Conservation (phyloP, 1,140 invertebrate species). For the Eriocheir sinensis region DNA sequence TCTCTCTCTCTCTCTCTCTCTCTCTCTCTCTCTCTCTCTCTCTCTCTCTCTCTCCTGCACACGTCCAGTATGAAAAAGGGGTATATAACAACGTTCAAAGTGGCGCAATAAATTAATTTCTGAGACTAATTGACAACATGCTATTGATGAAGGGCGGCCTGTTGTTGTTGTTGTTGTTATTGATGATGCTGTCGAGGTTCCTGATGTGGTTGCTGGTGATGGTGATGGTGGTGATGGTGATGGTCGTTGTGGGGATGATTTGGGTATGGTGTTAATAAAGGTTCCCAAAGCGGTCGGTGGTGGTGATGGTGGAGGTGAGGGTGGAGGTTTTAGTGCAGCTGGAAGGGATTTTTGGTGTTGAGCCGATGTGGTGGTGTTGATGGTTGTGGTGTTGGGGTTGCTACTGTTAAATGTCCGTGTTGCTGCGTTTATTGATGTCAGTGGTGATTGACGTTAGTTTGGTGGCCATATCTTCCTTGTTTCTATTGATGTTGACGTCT, state of each 20-base stretch:
- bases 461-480: too few relatives aligned
- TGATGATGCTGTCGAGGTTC: not conserved
- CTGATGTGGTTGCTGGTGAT: not conserved
- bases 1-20: constrained; percentile 17
- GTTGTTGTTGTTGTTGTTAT: not conserved
- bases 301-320: not conserved
- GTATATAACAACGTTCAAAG: constrained; percentile 15
- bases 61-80: not conserved
- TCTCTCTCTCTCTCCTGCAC: not conserved
- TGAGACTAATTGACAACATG: constrained; percentile 25
- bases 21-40: constrained; percentile 21
- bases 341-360: too few relatives aligned
- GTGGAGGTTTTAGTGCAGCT: too few relatives aligned
- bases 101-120: constrained; percentile 25
- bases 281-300: too few relatives aligned
- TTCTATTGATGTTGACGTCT: too few relatives aligned
- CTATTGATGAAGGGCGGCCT: not conserved
- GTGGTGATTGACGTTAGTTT: too few relatives aligned
- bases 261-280: not conserved
- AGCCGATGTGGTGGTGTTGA: not conserved
- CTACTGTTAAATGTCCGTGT: too few relatives aligned
- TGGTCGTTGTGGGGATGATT: not conserved
- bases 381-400: not conserved
- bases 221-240: not conserved
- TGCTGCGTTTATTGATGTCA: not conserved